phyloP scores from a whole-genome alignment of 1,140 invertebrate species.

The Lepidotrigona ventralis region DNA sequence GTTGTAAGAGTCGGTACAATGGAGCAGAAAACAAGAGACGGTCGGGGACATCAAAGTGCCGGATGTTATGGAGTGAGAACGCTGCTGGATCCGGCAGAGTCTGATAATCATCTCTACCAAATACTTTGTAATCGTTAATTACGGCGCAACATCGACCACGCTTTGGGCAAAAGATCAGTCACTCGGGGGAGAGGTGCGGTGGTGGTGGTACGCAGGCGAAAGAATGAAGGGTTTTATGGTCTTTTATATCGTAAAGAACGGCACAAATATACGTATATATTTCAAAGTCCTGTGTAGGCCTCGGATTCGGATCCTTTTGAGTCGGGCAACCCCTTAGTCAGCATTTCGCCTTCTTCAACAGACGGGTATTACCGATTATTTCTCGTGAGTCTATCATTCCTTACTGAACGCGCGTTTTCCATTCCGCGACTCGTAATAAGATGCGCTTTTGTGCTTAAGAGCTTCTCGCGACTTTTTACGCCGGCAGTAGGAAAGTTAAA shows the following conservation, averaged over 20 bases:
- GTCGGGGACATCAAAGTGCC: conserved; percentile 73
- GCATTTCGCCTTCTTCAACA: conserved; percentile 58
- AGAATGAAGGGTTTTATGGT: conserved; percentile 54
- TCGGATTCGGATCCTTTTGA: conserved; percentile 57
- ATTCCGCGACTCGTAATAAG: conserved; percentile 41
- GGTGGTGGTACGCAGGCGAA: neutral
- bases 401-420: conserved; percentile 33
- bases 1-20: conserved; percentile 68
- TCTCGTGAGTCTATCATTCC: conserved; percentile 46
- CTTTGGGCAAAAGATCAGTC: conserved; percentile 59
- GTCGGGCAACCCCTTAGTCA: conserved; percentile 56
- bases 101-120: conserved; percentile 79
- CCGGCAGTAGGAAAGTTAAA: conserved; percentile 17
- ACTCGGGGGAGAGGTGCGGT: neutral
- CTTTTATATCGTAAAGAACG: conserved; percentile 54
- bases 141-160: conserved; percentile 66
- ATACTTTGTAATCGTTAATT: conserved; percentile 80
- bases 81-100: conserved; percentile 76
- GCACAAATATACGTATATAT: conserved; percentile 44
- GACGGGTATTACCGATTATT: conserved; percentile 60
- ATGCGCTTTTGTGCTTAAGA: conserved; percentile 29
- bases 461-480: conserved; percentile 11
- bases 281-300: conserved; percentile 39
- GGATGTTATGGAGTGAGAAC: conserved; percentile 77
- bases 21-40: conserved; percentile 74